phyloP scores from a whole-genome alignment of 2,888 invertebrate species.

The Neelides folsomi region DNA sequence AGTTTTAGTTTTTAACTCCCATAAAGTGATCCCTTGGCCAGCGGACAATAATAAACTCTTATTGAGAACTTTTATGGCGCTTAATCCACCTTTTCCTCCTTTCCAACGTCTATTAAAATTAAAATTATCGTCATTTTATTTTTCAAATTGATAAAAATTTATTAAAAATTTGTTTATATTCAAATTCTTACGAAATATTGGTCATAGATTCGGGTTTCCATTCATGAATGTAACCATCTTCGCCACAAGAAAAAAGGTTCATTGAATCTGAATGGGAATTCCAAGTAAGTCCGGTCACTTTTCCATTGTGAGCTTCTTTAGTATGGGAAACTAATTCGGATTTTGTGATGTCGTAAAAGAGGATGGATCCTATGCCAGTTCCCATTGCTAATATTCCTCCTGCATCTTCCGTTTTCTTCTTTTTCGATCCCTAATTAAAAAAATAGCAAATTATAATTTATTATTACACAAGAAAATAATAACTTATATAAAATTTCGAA shows the following conservation, averaged over 20 bases:
- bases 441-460: no score
- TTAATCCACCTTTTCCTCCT: conserved; percentile 47
- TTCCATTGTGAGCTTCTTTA: conserved; percentile 43
- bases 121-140: conserved; percentile 14
- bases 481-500: conserved; percentile 35
- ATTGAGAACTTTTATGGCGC: conserved; percentile 48
- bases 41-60: conserved; percentile 37
- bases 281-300: conserved; percentile 50
- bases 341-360: conserved; percentile 56
- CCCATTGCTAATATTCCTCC: conserved; percentile 54
- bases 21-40: conserved; percentile 46
- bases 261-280: conserved; percentile 36
- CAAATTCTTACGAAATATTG: no score
- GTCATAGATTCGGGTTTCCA: conserved; percentile 36
- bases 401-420: conserved; percentile 40
- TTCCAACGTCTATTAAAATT: conserved; percentile 50
- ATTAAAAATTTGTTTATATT: no score
- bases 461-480: no score
- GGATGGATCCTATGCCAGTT: conserved; percentile 54
- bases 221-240: conserved; percentile 41
- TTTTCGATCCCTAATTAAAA: conserved; percentile 20
- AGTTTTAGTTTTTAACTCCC: conserved; percentile 48
- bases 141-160: conserved; percentile 14
- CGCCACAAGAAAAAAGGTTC: conserved; percentile 46
- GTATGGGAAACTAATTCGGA: conserved; percentile 50